These are phyloP conservation scores for Metridium senile DNA, from an alignment of 92 coral and sea anemone genomes.

Conservation along the genomic window DNA sequence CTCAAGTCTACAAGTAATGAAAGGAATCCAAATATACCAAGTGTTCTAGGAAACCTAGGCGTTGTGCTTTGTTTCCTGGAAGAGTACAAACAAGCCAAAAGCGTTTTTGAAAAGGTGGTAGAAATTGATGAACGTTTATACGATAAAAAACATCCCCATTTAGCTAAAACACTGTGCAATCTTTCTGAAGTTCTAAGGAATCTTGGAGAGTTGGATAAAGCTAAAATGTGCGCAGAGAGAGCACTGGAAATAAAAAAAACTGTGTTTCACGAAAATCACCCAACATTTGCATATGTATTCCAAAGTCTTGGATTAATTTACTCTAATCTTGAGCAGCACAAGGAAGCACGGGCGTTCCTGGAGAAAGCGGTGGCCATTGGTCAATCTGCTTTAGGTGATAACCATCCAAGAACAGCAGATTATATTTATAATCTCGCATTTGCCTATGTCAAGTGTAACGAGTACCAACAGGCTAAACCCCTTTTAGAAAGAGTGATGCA, in stretches of 20 bases:
- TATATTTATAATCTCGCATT: neutral
- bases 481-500: neutral
- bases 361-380: conserved; percentile 11
- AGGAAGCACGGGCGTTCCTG: neutral
- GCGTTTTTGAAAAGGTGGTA: neutral
- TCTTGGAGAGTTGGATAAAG: neutral
- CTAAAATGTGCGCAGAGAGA: neutral
- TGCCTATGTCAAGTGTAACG: neutral
- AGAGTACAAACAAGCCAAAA: conserved; percentile 3
- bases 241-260: conserved; percentile 3
- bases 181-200: neutral
- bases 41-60: neutral
- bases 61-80: neutral
- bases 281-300: neutral
- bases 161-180: neutral
- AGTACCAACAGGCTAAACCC: conserved; percentile 13
- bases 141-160: neutral
- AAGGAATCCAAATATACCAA: conserved; percentile 5
- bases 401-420: conserved; percentile 17
- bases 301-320: conserved; percentile 3
- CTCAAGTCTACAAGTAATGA: neutral
- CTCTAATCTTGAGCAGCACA: neutral
- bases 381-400: neutral
- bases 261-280: conserved; percentile 16
- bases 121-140: neutral